Percentiles rank a stretch among this genome's conserved stretches.
These are phyloP conservation scores for Lepus americanus DNA, from an alignment of 2,113 vertebrate genomes.

Conservation along the genomic window DNA sequence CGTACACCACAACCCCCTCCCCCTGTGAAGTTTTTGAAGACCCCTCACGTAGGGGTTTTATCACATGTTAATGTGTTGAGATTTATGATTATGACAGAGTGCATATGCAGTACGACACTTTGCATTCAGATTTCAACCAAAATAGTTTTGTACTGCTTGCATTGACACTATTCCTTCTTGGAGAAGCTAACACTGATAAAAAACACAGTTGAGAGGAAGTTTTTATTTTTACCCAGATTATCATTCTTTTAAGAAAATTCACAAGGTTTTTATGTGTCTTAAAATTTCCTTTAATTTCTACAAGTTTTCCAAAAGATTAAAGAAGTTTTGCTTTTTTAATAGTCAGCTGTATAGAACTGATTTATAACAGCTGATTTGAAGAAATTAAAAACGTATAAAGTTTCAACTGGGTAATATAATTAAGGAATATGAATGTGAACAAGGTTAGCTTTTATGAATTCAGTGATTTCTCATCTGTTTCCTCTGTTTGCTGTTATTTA, in stretches of 20 bases:
- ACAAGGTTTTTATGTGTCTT: constrained; percentile 26
- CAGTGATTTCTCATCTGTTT: background rate
- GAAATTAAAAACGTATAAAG: background rate
- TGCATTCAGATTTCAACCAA: background rate
- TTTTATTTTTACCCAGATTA: background rate
- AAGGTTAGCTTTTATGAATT: constrained; percentile 4
- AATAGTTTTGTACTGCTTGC: constrained; percentile 6
- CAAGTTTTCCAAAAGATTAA: constrained; percentile 14
- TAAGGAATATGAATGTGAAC: constrained; percentile 11
- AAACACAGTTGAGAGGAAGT: background rate
- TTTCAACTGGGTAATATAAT: constrained; percentile 29
- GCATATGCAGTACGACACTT: background rate
- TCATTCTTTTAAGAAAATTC: constrained; percentile 10
- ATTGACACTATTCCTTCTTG: background rate
- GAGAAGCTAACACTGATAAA: background rate
- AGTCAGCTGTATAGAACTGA: background rate
- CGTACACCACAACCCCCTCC: no score
- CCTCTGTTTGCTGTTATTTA: background rate
- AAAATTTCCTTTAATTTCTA: constrained; percentile 8
- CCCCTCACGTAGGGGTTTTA: background rate
- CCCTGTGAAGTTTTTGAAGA: no score
- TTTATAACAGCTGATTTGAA: constrained; percentile 10
- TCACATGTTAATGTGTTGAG: background rate
- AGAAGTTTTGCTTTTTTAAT: constrained; percentile 12
- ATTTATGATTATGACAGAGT: background rate